Conservation (phyloP, 2,888 invertebrate genomes). For the Augiades crinisus region DNA sequence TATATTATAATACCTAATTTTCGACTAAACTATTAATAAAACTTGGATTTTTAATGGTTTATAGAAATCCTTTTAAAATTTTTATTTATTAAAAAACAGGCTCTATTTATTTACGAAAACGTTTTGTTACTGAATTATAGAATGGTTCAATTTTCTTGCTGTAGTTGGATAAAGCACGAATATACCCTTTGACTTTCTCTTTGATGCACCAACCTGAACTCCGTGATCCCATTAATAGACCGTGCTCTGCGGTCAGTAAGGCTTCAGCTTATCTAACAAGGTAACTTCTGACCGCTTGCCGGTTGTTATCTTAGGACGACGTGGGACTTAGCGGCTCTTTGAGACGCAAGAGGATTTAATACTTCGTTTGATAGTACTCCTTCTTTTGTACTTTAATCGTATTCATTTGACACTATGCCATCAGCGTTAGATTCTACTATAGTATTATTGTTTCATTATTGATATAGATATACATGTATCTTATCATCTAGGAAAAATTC, state of each 20-base stretch:
- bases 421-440: neutral
- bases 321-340: neutral
- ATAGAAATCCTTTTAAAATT: too few relatives aligned
- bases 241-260: neutral
- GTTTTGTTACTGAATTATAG: too few relatives aligned
- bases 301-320: neutral
- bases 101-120: too few relatives aligned
- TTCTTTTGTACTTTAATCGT: neutral
- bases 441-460: too few relatives aligned
- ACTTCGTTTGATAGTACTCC: neutral
- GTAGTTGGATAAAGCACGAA: neutral
- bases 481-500: too few relatives aligned
- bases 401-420: neutral
- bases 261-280: neutral
- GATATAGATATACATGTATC: too few relatives aligned
- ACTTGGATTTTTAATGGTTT: too few relatives aligned
- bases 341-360: neutral
- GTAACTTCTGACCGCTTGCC: neutral
- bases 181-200: neutral
- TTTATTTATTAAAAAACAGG: too few relatives aligned
- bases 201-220: neutral
- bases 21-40: too few relatives aligned
- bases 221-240: neutral
- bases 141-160: too few relatives aligned
- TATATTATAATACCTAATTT: too few relatives aligned